Evolutionary conservation across 2,113 vertebrate species (phyloP).

Genomic region (Nothoprocta perdicaria): DNA sequence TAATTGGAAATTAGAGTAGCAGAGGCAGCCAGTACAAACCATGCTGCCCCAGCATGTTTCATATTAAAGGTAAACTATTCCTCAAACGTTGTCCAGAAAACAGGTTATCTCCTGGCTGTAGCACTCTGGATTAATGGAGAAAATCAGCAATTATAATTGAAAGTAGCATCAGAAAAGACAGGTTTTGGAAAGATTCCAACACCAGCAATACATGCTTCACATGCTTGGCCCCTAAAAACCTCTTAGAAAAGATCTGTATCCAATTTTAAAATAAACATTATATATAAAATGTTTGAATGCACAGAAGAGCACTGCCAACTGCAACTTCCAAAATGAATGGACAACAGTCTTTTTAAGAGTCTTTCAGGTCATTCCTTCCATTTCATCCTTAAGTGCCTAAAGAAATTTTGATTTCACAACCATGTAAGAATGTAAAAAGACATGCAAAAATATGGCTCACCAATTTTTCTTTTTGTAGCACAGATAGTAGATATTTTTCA

Average conservation of each 20-base stretch:
- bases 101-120: neutral
- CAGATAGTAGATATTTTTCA: neutral
- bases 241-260: neutral
- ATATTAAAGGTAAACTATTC: neutral
- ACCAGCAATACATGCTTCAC: neutral
- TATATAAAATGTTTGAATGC: neutral
- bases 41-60: neutral
- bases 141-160: neutral
- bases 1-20: neutral
- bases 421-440: neutral
- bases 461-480: neutral
- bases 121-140: neutral
- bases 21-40: neutral
- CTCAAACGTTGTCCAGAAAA: neutral
- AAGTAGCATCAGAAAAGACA: neutral
- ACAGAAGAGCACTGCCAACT: neutral
- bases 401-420: neutral
- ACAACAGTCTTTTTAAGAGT: neutral
- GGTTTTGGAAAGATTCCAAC: neutral
- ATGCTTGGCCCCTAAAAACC: neutral
- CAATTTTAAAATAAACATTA: neutral
- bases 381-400: neutral
- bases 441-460: neutral
- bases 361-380: neutral
- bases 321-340: neutral